Evolutionary conservation across 2,888 invertebrate genomes (phyloP).

Genomic region (Sphinx pinastri): DNA sequence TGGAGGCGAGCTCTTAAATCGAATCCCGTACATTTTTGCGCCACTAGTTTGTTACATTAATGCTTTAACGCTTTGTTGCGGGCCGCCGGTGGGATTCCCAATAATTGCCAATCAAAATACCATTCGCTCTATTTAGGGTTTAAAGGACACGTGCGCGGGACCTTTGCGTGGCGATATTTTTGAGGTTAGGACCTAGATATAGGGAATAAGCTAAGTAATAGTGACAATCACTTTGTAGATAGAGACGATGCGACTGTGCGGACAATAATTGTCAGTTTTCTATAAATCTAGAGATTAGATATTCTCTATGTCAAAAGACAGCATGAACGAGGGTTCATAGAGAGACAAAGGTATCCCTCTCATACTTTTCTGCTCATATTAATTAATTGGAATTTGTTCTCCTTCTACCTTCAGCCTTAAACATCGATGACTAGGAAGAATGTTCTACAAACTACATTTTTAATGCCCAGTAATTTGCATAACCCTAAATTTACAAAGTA

Average conservation of each 20-base stretch:
- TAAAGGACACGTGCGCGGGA: too few species aligned
- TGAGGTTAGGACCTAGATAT: too few species aligned
- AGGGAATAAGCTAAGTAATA: too few species aligned
- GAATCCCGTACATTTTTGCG: slow-evolving; percentile 46
- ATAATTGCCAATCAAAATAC: slow-evolving; percentile 40
- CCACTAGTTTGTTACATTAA: slow-evolving; percentile 48
- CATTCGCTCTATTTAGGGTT: neutral
- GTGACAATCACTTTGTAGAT: too few species aligned
- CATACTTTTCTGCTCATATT: neutral
- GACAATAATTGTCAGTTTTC: too few species aligned
- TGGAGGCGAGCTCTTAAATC: slow-evolving; percentile 50
- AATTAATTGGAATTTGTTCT: too few species aligned
- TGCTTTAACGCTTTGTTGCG: slow-evolving; percentile 38
- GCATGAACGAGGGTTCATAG: too few species aligned
- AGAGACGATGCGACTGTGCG: too few species aligned
- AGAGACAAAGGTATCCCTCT: neutral
- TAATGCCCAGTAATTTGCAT: neutral
- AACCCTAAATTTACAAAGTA: slow-evolving; percentile 25
- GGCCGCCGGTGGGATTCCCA: slow-evolving; percentile 38
- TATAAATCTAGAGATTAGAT: too few species aligned
- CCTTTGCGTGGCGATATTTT: too few species aligned
- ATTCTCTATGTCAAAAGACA: too few species aligned
- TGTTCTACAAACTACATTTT: neutral
- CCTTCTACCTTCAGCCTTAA: too few species aligned
- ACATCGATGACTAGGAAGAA: neutral